phyloP scores from a whole-genome alignment of 2,113 vertebrate species.

The Chiloscyllium plagiosum region DNA sequence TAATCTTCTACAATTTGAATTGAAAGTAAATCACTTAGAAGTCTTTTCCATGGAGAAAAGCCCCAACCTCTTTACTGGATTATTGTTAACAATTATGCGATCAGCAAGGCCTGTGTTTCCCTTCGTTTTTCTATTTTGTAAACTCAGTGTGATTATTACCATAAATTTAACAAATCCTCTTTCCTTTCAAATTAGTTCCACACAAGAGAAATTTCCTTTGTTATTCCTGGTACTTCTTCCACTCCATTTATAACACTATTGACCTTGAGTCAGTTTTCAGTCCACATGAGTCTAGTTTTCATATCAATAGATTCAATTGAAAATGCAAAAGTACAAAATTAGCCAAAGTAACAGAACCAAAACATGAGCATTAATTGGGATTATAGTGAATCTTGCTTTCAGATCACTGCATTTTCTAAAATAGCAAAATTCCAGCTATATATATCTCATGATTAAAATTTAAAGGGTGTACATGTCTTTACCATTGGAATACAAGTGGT shows the following conservation, averaged over 20 bases:
- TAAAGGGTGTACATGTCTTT: background rate
- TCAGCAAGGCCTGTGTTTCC: background rate
- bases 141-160: background rate
- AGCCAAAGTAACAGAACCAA: background rate
- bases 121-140: background rate
- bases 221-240: background rate
- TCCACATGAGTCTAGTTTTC: background rate
- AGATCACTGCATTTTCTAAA: background rate
- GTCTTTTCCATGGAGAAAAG: background rate
- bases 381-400: background rate
- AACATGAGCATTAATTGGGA: background rate
- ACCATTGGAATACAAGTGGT: background rate
- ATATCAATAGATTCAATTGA: background rate
- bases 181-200: background rate
- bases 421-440: background rate
- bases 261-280: background rate
- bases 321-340: background rate
- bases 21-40: background rate
- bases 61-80: background rate
- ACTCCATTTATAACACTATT: background rate
- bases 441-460: background rate
- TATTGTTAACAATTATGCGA: background rate
- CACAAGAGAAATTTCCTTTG: background rate
- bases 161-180: background rate
- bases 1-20: constrained; percentile 15